Evolutionary conservation across 2,113 vertebrate species (phyloP), one percentile per base, ranked within the genome.

Genomic region (Opisthocomus hoazin): DNA sequence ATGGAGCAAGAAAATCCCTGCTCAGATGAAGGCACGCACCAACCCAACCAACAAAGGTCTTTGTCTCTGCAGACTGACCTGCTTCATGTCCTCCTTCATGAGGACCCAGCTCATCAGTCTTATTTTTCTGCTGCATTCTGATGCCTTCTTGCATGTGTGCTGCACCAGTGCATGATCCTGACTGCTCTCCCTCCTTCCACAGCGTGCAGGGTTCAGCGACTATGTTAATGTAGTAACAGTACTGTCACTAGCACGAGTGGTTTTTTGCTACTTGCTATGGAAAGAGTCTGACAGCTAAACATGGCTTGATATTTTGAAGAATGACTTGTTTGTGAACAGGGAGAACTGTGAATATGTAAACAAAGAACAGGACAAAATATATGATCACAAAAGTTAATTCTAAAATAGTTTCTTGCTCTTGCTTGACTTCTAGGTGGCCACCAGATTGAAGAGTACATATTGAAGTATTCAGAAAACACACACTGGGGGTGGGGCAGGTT

Each of bases 371-470:
- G 54, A 37, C 39, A 58, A 92, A 89, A 75, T 51, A 48, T 5
- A 13, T 46, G 43, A 85, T 70, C 77, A 37, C 30, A 70, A 19
- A 89, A 63, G 30, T 71, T 70, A 60, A 75, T 53, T 79, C 63
- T 77, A 61, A 93, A 94, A 75, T 65, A 18, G 39, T 53, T 80
- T 60, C 39, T 77, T 86, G 61, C 26, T 78, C 66, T 93, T 76
- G 9, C 68, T 87, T 81, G 56, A 58, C 34, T 91, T 51, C 76
- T 90, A 85, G 84, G 60, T 89, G 93, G 88, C 89, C 96, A 90
- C 89, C 92, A 96, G 65, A 96, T 94, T 94, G 94, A 97, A 97
- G 76, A 84, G 68, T 79, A 89, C 88, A 84, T 30, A 17, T 90
- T 90, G 80, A 96, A 96, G 63, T 69, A 53, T 92, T 95, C 79